These are phyloP conservation scores for Sepioteuthis lessoniana DNA, from an alignment of 2,888 invertebrate species.

Conservation along the genomic window DNA sequence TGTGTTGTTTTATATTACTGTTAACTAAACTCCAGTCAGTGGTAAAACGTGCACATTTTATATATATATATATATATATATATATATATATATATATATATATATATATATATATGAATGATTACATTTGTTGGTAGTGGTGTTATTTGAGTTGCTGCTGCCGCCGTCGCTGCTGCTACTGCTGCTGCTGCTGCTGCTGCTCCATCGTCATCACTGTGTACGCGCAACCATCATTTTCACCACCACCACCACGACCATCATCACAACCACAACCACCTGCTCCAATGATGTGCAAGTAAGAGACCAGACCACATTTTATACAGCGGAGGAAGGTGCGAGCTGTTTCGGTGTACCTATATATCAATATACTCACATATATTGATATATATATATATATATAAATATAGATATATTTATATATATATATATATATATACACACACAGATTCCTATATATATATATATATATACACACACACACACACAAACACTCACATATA, in stretches of 20 bases:
- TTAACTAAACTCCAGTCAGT: too few species aligned
- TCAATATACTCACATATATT: not conserved
- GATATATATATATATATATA: not conserved
- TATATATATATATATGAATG: not conserved
- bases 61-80: not conserved
- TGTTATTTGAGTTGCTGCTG: not conserved
- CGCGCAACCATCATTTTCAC: not conserved
- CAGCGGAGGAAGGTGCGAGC: not conserved
- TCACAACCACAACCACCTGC: not conserved
- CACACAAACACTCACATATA: not conserved
- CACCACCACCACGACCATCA: not conserved
- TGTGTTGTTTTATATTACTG: too few species aligned
- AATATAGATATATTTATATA: not conserved
- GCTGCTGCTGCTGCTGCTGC: not conserved
- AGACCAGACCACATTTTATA: not conserved
- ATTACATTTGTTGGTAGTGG: not conserved
- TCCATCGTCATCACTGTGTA: not conserved
- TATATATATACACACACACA: not conserved
- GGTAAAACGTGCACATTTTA: too few species aligned
- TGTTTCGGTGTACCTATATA: too few species aligned
- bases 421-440: not conserved
- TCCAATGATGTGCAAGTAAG: conserved; percentile 15
- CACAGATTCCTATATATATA: not conserved
- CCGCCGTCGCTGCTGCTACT: not conserved
- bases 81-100: not conserved